Evolutionary conservation across 1,140 invertebrate genomes (phyloP).

Genomic region (Ptiloglossa arizonensis): DNA sequence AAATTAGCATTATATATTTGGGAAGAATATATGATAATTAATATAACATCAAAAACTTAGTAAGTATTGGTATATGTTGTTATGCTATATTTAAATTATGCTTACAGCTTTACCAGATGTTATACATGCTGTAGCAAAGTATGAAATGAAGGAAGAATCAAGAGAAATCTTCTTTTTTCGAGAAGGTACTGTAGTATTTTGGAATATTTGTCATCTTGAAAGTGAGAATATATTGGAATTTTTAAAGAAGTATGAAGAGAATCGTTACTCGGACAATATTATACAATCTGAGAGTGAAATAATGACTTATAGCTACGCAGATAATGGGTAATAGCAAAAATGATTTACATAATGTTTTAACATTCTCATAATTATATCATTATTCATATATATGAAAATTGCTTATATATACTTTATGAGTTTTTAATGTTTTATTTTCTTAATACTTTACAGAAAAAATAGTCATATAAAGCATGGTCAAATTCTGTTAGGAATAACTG

Average conservation of each 20-base stretch:
- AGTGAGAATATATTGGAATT: conserved; percentile 89
- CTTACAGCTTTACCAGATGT: conserved; percentile 84
- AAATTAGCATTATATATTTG: not conserved
- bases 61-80: not conserved
- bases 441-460: conserved; percentile 70
- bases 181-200: conserved; percentile 94
- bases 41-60: not conserved
- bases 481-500: conserved; percentile 80
- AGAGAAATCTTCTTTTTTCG: conserved; percentile 93
- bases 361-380: conserved; percentile 21
- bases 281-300: conserved; percentile 91
- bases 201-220: conserved; percentile 95
- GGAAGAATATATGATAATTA: not conserved
- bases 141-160: conserved; percentile 86
- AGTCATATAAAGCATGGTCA: conserved; percentile 81
- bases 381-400: not conserved
- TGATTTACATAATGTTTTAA: conserved; percentile 43
- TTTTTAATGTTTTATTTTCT: not conserved
- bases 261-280: conserved; percentile 86
- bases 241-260: conserved; percentile 85
- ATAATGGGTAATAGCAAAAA: conserved; percentile 80
- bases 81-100: conserved; percentile 20
- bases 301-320: conserved; percentile 90
- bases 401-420: not conserved
- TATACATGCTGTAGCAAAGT: conserved; percentile 89